These are phyloP conservation scores for Harpalus rufipes DNA, from an alignment of 2,888 invertebrate species.

Conservation along the genomic window DNA sequence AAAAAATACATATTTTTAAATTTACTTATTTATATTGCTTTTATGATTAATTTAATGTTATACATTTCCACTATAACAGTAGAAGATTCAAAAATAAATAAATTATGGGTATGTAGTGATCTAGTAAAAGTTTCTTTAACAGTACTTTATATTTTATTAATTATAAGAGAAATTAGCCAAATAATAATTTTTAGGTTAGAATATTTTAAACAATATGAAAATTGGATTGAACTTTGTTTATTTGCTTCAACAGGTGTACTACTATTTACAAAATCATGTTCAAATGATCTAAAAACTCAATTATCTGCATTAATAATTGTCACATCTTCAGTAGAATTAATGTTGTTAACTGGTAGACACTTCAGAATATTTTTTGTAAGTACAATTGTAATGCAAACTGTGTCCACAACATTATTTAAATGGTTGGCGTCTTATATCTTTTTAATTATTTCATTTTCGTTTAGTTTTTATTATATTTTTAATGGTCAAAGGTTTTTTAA, in stretches of 20 bases:
- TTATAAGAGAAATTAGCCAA: constrained; percentile 19
- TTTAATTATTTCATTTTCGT: constrained; percentile 37
- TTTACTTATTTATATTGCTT: constrained; percentile 19
- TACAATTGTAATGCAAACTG: constrained; percentile 40
- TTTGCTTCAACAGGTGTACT: constrained; percentile 12
- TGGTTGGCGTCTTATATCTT: constrained; percentile 42
- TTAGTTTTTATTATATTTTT: constrained; percentile 36
- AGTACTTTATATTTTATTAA: constrained; percentile 16
- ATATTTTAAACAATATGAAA: constrained; percentile 42
- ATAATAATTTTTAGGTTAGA: constrained; percentile 24
- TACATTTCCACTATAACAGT: constrained; percentile 4
- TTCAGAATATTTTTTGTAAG: constrained; percentile 47
- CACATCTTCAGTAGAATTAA: constrained; percentile 34
- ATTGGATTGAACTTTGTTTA: constrained; percentile 42
- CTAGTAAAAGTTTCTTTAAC: not conserved
- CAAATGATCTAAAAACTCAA: not conserved
- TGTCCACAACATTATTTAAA: constrained; percentile 39
- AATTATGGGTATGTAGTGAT: not conserved
- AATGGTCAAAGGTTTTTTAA: constrained; percentile 11
- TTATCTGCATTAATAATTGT: constrained; percentile 42
- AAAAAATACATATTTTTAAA: constrained; percentile 31
- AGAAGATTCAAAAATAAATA: not conserved
- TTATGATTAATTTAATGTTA: constrained; percentile 6
- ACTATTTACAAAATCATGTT: not conserved
- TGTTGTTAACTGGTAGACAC: constrained; percentile 47